These are phyloP conservation scores for Drosophila koepferae DNA, from an alignment of 2,888 invertebrate genomes.

Conservation along the genomic window DNA sequence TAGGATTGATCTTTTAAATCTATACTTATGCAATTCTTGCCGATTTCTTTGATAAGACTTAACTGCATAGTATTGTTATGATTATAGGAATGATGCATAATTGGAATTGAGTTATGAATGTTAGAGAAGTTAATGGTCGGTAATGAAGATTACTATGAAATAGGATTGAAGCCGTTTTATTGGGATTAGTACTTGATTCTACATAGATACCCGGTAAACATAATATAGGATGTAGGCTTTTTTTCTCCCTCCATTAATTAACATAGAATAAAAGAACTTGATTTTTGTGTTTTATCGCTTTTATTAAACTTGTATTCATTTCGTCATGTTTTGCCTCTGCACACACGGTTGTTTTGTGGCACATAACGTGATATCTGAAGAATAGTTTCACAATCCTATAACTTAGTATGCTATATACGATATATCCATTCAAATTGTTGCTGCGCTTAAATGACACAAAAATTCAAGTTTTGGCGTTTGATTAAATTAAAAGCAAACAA, in stretches of 20 bases:
- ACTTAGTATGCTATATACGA: conserved; percentile 51
- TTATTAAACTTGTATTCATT: conserved; percentile 79
- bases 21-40: neutral
- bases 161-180: neutral
- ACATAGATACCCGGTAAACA: neutral
- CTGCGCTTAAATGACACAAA: conserved; percentile 47
- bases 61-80: too few species aligned
- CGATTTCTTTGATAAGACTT: neutral
- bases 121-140: neutral
- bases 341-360: conserved; percentile 34
- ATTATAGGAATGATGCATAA: neutral
- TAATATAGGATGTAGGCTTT: too few species aligned
- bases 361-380: conserved; percentile 49
- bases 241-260: neutral
- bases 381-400: conserved; percentile 51
- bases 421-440: conserved; percentile 46
- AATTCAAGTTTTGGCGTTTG: conserved; percentile 64
- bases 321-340: conserved; percentile 73
- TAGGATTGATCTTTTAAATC: neutral
- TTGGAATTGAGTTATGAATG: neutral
- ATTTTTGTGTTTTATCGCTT: conserved; percentile 67
- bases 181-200: neutral
- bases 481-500: conserved; percentile 59
- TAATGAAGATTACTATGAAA: too few species aligned
- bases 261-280: neutral